Evolutionary conservation across 2,888 invertebrate species (phyloP).

Genomic region (Bimastos eiseni): DNA sequence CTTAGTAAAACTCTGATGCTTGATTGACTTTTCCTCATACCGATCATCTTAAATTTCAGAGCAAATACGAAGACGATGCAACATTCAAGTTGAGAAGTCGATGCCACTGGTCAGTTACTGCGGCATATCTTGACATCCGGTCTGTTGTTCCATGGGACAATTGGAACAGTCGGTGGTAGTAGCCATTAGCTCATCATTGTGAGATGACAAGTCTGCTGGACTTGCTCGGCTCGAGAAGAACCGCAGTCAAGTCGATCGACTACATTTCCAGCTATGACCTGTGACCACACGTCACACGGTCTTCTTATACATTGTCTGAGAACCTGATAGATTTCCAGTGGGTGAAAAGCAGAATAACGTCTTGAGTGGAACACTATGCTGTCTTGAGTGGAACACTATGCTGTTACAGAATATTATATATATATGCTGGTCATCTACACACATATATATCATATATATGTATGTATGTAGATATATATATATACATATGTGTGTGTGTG

Average conservation of each 20-base stretch:
- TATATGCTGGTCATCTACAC: background rate
- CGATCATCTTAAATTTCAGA: constrained; percentile 37
- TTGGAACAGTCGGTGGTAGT: background rate
- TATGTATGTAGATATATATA: too few relatives aligned
- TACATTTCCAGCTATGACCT: background rate
- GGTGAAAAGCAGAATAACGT: background rate
- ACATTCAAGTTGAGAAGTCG: constrained; percentile 41
- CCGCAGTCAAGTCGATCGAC: background rate
- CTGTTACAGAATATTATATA: background rate
- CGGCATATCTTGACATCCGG: constrained; percentile 30
- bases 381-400: too few relatives aligned
- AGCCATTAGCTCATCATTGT: background rate
- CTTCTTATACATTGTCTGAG: background rate
- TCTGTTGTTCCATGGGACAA: background rate
- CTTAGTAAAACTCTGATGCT: background rate
- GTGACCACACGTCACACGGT: background rate
- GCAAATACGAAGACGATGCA: constrained; percentile 41
- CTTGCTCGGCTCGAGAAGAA: background rate
- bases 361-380: too few relatives aligned
- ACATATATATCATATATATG: too few relatives aligned
- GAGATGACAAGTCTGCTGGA: background rate
- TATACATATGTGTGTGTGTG: too few relatives aligned
- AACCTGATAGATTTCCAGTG: background rate
- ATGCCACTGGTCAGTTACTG: constrained; percentile 32
- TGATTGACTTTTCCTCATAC: background rate